Conservation (phyloP, 1,140 invertebrate species). For the Venturia canescens region DNA sequence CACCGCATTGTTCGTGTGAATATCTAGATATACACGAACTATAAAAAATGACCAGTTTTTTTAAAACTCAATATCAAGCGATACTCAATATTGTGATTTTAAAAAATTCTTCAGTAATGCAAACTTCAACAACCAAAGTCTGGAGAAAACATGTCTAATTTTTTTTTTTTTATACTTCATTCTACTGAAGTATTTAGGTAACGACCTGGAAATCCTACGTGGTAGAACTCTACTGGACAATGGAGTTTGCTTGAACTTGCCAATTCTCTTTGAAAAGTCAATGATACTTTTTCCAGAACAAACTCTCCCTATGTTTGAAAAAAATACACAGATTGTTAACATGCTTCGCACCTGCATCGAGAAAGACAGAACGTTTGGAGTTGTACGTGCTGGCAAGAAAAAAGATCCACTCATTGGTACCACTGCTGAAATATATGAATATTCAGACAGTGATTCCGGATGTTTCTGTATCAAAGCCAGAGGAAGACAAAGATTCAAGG, state of each 20-base stretch:
- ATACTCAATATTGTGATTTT: too few species aligned
- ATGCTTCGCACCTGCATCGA: constrained; percentile 79
- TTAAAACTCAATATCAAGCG: too few species aligned
- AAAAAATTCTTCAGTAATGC: too few species aligned
- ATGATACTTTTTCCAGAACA: constrained; percentile 85
- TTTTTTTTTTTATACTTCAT: constrained; percentile 37
- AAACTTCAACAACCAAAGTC: too few species aligned
- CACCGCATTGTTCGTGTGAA: too few species aligned
- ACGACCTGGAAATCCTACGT: constrained; percentile 80
- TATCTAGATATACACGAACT: too few species aligned
- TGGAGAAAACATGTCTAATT: background rate
- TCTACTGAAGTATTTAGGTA: constrained; percentile 80
- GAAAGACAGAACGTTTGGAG: constrained; percentile 81
- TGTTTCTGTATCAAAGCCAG: constrained; percentile 80
- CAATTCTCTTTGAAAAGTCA: constrained; percentile 79
- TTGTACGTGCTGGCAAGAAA: constrained; percentile 72
- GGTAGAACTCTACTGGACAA: constrained; percentile 81
- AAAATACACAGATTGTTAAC: constrained; percentile 76
- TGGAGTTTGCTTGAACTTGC: constrained; percentile 75
- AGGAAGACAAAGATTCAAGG: constrained; percentile 82
- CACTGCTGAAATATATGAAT: constrained; percentile 86
- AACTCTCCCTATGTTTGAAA: constrained; percentile 84
- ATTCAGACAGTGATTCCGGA: constrained; percentile 67
- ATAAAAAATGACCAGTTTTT: too few species aligned
- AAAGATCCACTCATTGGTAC: constrained; percentile 77